Conservation (phyloP, 64 coral and sea anemone species). For the Pocillopora damicornis region DNA sequence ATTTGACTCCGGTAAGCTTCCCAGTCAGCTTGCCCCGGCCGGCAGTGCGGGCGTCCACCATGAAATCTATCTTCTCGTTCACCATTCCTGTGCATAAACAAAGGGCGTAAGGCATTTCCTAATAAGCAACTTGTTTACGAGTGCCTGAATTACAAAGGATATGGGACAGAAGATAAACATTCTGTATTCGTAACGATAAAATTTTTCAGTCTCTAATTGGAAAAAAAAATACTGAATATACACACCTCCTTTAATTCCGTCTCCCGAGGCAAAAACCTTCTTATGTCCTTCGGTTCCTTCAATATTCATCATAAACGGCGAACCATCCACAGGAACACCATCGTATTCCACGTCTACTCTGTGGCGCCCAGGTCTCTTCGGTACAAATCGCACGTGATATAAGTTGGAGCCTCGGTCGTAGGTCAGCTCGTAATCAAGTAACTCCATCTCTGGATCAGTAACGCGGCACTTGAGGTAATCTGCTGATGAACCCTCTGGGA, state of each 20-base stretch:
- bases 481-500: conserved; percentile 14
- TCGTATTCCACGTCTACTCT: conserved; percentile 59
- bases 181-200: no score
- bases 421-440: conserved; percentile 11
- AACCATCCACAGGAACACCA: conserved; percentile 46
- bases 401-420: conserved; percentile 37
- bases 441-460: conserved; percentile 33
- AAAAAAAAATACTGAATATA: no score
- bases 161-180: no score
- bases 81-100: conserved; percentile 42
- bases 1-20: conserved; percentile 71
- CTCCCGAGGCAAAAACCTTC: conserved; percentile 54
- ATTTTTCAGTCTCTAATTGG: no score
- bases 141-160: no score
- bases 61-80: conserved; percentile 83
- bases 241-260: conserved; percentile 65
- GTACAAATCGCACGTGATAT: conserved; percentile 63
- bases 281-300: conserved; percentile 47
- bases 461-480: conserved; percentile 30
- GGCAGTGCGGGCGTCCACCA: conserved; percentile 55
- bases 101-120: no score
- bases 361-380: conserved; percentile 46
- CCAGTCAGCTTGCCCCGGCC: conserved; percentile 69
- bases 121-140: no score
- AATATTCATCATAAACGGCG: conserved; percentile 68